phyloP scores from a whole-genome alignment of 1,140 invertebrate genomes.

The Kradibia gibbosae region DNA sequence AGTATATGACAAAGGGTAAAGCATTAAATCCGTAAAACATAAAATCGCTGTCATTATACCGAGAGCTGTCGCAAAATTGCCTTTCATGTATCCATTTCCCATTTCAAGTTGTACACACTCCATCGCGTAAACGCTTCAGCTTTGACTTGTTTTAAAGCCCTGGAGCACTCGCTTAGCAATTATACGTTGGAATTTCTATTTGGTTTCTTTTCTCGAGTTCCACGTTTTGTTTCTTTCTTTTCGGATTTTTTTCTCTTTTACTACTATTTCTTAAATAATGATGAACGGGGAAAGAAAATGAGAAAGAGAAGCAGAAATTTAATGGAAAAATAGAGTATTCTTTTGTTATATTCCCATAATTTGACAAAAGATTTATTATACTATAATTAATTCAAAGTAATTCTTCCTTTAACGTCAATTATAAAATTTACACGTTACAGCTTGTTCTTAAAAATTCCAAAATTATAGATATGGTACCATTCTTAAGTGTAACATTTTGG shows the following conservation, averaged over 20 bases:
- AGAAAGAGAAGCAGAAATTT: neutral
- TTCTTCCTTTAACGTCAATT: conserved; percentile 16
- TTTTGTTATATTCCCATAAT: neutral
- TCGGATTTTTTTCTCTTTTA: neutral
- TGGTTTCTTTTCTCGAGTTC: conserved; percentile 37
- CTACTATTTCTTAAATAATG: neutral
- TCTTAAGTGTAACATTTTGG: neutral
- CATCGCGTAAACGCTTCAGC: neutral
- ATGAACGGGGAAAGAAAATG: neutral
- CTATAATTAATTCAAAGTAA: no score
- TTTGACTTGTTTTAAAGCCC: conserved; percentile 37
- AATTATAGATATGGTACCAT: neutral
- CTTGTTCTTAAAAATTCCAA: neutral
- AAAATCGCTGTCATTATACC: neutral
- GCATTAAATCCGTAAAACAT: neutral
- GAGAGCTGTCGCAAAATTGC: neutral
- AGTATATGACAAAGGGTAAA: neutral
- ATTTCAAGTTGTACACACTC: conserved; percentile 6
- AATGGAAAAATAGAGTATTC: neutral
- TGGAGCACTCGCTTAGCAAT: conserved; percentile 35
- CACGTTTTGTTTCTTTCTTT: neutral
- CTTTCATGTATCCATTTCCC: conserved; percentile 1
- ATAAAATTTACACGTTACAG: neutral
- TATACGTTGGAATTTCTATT: conserved; percentile 50
- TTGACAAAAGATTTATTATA: no score